Evolutionary conservation across 1,140 invertebrate genomes (phyloP), one percentile per base, ranked within the genome.

Genomic region (Metopolophium dirhodum): DNA sequence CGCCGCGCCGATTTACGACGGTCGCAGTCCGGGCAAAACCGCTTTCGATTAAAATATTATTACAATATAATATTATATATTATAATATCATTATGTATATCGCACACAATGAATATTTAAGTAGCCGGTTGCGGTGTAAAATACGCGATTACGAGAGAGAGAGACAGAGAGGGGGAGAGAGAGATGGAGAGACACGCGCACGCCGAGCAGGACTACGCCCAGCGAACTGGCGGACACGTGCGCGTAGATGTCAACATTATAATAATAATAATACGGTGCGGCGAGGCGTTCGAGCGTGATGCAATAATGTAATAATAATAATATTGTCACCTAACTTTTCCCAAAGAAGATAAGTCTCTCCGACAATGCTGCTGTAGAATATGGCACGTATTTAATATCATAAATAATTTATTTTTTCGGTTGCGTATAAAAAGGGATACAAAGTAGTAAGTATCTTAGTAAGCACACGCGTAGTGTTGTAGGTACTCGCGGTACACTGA

Each of bases 41-140:
- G 86, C 86, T 87, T 87, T 49, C 86, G 86, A 87, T 87, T 87
- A 87, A 87, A 87, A 49, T 87, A 87, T 87, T 87, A 35, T n/a
- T n/a, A 22, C 14, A 30, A 30, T 61, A 68, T 30, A 0, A 51
- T 51, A 18, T 51, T 8, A 8, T 51, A 51, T 51, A 51, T 51
- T 51, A 77, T 77, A 1, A n/a, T 77, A 77, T 77, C 61, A 7
- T 77, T 87, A n/a, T 18, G 45, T 85, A 49, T 49, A 49, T 41
- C 86, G 35, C 86, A 87, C 86, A 22, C 41, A 87, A 30, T n/a
- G 30, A 30, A 49, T 47, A 87, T n/a, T 22, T 30, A 20, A 49
- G 47, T 87, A 87, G 85, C 30, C 47, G 14, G 86, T 49, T 8
- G n/a, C 18, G 30, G 20, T 87, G 47, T 22, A 14, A 87, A 87